These are phyloP conservation scores for Acropora yongei DNA, from an alignment of 64 coral and sea anemone species.

Conservation along the genomic window DNA sequence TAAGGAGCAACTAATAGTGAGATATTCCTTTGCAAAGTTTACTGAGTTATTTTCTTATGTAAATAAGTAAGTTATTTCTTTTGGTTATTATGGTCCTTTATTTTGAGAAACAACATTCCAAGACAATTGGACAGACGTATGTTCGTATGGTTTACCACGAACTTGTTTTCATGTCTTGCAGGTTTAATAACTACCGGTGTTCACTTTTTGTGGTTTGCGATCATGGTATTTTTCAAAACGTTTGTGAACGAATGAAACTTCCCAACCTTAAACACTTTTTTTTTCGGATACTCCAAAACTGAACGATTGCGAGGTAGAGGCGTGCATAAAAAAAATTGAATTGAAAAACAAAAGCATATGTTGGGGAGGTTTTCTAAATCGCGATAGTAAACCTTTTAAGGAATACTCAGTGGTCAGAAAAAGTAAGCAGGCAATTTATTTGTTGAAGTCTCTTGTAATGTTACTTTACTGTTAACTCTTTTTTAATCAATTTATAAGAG, in stretches of 20 bases:
- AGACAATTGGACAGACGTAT: not conserved
- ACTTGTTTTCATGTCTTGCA: not conserved
- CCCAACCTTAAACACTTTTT: too few relatives aligned
- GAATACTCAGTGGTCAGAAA: not conserved
- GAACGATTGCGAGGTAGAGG: too few relatives aligned
- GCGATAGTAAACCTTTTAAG: not conserved
- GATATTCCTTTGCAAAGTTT: not conserved
- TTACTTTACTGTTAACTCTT: not conserved
- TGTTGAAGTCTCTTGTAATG: not conserved
- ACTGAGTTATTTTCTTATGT: not conserved
- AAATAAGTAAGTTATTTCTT: not conserved
- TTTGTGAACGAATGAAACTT: too few relatives aligned
- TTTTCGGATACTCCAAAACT: too few relatives aligned
- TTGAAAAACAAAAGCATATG: too few relatives aligned
- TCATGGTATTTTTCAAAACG: not conserved
- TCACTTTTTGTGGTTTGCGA: not conserved
- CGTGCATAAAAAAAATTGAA: too few relatives aligned
- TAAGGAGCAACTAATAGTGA: not conserved
- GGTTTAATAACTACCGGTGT: too few relatives aligned
- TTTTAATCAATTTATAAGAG: not conserved
- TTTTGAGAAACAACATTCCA: not conserved
- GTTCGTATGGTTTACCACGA: not conserved
- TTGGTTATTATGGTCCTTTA: not conserved
- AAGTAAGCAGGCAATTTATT: not conserved
- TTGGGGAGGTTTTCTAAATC: not conserved